phyloP scores from a whole-genome alignment of 2,888 invertebrate species.

The Zootermopsis nevadensis region DNA sequence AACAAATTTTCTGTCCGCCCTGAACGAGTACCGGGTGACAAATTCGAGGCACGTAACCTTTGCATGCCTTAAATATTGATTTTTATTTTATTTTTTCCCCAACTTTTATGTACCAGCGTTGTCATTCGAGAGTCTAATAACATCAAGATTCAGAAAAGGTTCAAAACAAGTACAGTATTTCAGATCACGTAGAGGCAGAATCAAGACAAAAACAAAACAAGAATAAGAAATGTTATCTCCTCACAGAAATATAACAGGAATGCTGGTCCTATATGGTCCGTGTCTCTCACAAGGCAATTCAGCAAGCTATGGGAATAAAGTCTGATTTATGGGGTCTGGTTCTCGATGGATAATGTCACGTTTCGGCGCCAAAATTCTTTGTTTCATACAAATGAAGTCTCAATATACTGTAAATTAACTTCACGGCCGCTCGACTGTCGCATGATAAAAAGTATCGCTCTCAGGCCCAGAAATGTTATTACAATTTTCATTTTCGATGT shows the following conservation, averaged over 20 bases:
- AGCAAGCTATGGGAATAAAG: neutral
- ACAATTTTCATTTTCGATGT: too few species aligned
- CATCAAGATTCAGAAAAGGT: neutral
- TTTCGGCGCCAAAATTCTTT: neutral
- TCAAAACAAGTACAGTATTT: neutral
- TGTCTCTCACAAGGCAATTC: neutral
- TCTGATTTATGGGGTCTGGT: neutral
- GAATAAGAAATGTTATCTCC: neutral
- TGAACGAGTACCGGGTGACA: neutral
- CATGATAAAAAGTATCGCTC: too few species aligned
- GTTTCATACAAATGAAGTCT: neutral
- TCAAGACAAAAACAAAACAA: neutral
- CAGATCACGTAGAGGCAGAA: neutral
- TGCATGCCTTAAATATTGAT: conserved; percentile 1
- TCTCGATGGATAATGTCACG: neutral
- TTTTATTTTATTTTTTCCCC: neutral
- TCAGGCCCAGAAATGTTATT: too few species aligned
- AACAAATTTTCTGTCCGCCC: neutral
- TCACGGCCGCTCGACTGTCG: neutral
- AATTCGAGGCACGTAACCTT: neutral
- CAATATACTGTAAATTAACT: neutral
- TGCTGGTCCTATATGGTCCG: neutral
- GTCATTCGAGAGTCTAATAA: conserved; percentile 6
- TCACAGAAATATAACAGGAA: neutral
- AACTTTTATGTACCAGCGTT: neutral